Percentiles rank a stretch among this genome's conserved stretches.
These are phyloP conservation scores for Corydoras maculifer DNA, from an alignment of 2,113 vertebrate genomes.

Conservation along the genomic window DNA sequence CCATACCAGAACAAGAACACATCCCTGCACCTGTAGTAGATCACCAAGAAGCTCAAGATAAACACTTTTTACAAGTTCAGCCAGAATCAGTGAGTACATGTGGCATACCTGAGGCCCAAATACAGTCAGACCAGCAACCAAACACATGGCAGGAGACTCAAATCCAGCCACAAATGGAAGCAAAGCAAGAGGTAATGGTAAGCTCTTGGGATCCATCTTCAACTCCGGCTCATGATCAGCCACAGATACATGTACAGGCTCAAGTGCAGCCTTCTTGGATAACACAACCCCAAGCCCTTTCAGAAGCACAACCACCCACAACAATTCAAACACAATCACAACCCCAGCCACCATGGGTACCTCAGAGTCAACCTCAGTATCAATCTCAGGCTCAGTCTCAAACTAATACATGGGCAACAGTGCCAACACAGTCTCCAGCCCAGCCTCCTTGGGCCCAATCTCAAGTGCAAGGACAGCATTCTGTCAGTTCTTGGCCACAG, in stretches of 20 bases:
- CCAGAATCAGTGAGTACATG: slow-evolving; percentile 37
- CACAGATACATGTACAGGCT: slow-evolving; percentile 47
- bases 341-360: slow-evolving; percentile 41
- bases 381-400: slow-evolving; percentile 48
- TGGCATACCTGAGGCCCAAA: slow-evolving; percentile 45
- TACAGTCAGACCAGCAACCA: slow-evolving; percentile 48
- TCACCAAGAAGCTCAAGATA: slow-evolving; percentile 45
- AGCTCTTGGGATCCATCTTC: slow-evolving; percentile 46
- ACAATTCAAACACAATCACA: slow-evolving; percentile 39
- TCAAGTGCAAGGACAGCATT: slow-evolving; percentile 44
- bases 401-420: slow-evolving; percentile 22
- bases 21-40: slow-evolving; percentile 49
- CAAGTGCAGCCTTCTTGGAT: slow-evolving; percentile 44
- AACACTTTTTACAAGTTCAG: slow-evolving; percentile 42
- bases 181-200: slow-evolving; percentile 45
- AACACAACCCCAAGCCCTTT: slow-evolving; percentile 36
- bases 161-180: slow-evolving; percentile 24
- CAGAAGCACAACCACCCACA: slow-evolving; percentile 40
- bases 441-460: slow-evolving; percentile 46
- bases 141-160: slow-evolving; percentile 45
- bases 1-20: slow-evolving; percentile 56
- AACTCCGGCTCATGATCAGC: slow-evolving; percentile 49
- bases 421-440: slow-evolving; percentile 42
- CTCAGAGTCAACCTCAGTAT: slow-evolving; percentile 36
- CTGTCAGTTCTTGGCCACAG: slow-evolving; percentile 51